Conservation (phyloP, 53 echinoderm and acorn worm genomes). For the Henricia sp. region DNA sequence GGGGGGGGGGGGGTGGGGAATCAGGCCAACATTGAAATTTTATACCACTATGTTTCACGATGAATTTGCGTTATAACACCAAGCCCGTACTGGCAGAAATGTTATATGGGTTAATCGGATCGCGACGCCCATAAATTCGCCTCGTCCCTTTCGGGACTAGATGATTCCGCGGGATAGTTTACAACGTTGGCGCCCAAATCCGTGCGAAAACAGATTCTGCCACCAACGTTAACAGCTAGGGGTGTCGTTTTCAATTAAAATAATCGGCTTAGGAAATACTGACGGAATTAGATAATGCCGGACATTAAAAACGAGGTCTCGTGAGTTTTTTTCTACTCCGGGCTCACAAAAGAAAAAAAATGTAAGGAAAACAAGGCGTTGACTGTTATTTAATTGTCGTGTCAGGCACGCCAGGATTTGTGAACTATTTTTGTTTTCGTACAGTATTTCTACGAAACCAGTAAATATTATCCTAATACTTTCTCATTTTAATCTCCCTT, state of each 20-base stretch:
- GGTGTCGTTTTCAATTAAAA: conserved; percentile 51
- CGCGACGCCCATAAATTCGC: background rate
- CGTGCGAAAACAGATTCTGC: background rate
- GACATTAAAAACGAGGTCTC: background rate
- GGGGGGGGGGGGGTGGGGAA: too few relatives aligned
- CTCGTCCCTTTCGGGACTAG: background rate
- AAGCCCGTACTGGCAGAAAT: background rate
- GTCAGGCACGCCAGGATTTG: too few relatives aligned
- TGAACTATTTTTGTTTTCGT: too few relatives aligned
- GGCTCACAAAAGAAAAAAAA: background rate
- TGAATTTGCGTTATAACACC: background rate
- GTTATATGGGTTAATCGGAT: conserved; percentile 39
- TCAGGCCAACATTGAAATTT: too few relatives aligned
- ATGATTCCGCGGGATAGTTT: background rate
- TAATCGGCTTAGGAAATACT: conserved; percentile 13
- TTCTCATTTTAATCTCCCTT: too few relatives aligned
- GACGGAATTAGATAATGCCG: background rate
- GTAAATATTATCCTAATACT: too few relatives aligned
- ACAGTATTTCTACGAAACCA: too few relatives aligned
- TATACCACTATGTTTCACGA: background rate
- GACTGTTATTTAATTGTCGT: too few relatives aligned
- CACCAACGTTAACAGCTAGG: conserved; percentile 18
- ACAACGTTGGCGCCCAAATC: background rate
- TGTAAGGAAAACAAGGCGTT: background rate
- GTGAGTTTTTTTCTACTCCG: background rate